These are phyloP conservation scores for Hucho hucho DNA, from an alignment of 2,113 vertebrate species.

Conservation along the genomic window DNA sequence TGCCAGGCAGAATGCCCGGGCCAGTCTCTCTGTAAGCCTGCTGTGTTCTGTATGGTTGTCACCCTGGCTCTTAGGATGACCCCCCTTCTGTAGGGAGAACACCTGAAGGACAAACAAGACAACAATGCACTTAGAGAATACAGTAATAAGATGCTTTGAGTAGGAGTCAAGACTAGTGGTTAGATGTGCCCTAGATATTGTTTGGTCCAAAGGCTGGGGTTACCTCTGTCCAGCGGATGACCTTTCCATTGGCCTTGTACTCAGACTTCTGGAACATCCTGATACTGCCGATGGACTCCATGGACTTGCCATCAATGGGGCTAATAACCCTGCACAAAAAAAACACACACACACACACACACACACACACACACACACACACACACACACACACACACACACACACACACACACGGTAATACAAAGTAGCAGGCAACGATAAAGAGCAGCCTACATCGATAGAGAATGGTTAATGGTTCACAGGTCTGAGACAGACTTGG, in stretches of 20 bases:
- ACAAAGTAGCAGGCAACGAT: background rate
- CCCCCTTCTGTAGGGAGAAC: slow-evolving; percentile 89
- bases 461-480: too few species aligned
- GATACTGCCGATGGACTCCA: slow-evolving; percentile 92
- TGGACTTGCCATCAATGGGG: slow-evolving; percentile 94
- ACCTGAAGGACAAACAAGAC: slow-evolving; percentile 70
- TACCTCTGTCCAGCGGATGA: slow-evolving; percentile 96
- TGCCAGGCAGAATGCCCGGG: slow-evolving; percentile 91
- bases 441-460: too few species aligned
- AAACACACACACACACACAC: slow-evolving; percentile 15
- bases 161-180: too few species aligned
- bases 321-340: slow-evolving; percentile 83
- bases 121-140: background rate
- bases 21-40: slow-evolving; percentile 89
- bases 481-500: too few species aligned
- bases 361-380: background rate
- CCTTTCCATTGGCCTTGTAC: slow-evolving; percentile 96
- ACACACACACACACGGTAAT: background rate
- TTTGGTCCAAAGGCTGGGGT: too few species aligned
- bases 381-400: slow-evolving; percentile 13
- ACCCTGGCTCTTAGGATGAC: slow-evolving; percentile 78
- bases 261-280: slow-evolving; percentile 98
- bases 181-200: too few species aligned
- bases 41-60: slow-evolving; percentile 87
- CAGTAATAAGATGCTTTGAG: background rate